These are phyloP conservation scores for Syngnathus typhle DNA, from an alignment of 2,113 vertebrate species.

Conservation along the genomic window DNA sequence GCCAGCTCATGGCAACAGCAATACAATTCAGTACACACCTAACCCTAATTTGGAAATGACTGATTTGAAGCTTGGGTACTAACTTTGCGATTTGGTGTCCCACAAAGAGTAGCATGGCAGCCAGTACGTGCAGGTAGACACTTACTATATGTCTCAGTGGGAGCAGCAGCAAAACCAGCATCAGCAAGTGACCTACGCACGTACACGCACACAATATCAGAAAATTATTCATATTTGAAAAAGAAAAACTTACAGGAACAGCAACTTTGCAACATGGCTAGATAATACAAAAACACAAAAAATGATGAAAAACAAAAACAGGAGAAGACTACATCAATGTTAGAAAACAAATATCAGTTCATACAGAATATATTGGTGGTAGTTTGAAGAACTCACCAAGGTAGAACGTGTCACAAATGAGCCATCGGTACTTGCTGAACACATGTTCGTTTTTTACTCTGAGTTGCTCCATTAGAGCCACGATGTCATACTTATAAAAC, in stretches of 20 bases:
- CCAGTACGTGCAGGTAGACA: slow-evolving; percentile 79
- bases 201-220: not conserved
- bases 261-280: too few relatives aligned
- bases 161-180: slow-evolving; percentile 70
- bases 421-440: slow-evolving; percentile 73
- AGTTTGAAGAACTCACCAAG: slow-evolving; percentile 60
- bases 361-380: too few relatives aligned
- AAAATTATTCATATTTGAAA: not conserved
- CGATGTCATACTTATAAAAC: slow-evolving; percentile 79
- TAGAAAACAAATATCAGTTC: not conserved
- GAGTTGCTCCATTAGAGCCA: slow-evolving; percentile 70
- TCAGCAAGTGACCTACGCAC: slow-evolving; percentile 72
- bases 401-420: slow-evolving; percentile 76
- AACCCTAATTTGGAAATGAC: too few relatives aligned
- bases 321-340: not conserved
- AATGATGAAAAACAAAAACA: not conserved
- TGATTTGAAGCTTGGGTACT: slow-evolving; percentile 21
- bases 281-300: not conserved
- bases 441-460: slow-evolving; percentile 70
- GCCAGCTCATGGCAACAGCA: not conserved
- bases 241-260: not conserved
- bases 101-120: slow-evolving; percentile 70
- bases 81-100: slow-evolving; percentile 79
- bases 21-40: not conserved
- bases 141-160: slow-evolving; percentile 77